Evolutionary conservation across 2,797 vertebrate genomes (phyloP).

Genomic region (Gephyroberyx darwinii): DNA sequence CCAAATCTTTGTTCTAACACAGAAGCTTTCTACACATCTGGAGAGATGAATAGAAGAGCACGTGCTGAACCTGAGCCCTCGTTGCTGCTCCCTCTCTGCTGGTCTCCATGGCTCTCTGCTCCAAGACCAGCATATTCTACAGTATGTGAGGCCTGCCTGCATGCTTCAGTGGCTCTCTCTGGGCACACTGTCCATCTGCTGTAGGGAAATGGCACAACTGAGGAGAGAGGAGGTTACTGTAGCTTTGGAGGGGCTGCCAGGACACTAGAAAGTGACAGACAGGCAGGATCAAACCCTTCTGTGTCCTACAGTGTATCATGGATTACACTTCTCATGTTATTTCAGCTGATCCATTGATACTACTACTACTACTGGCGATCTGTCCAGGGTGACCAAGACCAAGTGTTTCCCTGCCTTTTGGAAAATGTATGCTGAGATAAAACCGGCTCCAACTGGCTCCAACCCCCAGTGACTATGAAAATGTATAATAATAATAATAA

Average conservation of each 20-base stretch:
- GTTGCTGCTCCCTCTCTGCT: conserved; percentile 17
- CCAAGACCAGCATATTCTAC: conserved; percentile 65
- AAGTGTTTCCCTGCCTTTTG: no score
- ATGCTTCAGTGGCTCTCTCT: conserved; percentile 73
- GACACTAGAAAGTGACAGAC: conserved; percentile 49
- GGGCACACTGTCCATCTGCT: conserved; percentile 82
- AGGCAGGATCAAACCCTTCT: conserved; percentile 26
- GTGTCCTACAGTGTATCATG: conserved; percentile 14
- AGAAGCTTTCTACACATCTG: conserved; percentile 64
- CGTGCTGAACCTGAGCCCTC: conserved; percentile 51
- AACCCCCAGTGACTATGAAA: no score
- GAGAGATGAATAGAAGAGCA: conserved; percentile 51
- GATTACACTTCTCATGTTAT: conserved; percentile 4
- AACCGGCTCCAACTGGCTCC: no score
- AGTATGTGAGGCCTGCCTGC: conserved; percentile 61
- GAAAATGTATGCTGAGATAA: no score
- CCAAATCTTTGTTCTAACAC: conserved; percentile 37
- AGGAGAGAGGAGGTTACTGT: conserved; percentile 53
- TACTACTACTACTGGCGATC: no score
- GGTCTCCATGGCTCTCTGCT: conserved; percentile 44
- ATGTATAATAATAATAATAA: no score
- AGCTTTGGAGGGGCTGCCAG: conserved; percentile 61
- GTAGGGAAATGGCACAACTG: conserved; percentile 62
- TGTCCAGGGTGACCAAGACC: no score
- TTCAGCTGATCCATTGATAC: conserved; percentile 7